Conservation (phyloP, 2,113 vertebrate genomes). For the Tricholaema leucomelas region DNA sequence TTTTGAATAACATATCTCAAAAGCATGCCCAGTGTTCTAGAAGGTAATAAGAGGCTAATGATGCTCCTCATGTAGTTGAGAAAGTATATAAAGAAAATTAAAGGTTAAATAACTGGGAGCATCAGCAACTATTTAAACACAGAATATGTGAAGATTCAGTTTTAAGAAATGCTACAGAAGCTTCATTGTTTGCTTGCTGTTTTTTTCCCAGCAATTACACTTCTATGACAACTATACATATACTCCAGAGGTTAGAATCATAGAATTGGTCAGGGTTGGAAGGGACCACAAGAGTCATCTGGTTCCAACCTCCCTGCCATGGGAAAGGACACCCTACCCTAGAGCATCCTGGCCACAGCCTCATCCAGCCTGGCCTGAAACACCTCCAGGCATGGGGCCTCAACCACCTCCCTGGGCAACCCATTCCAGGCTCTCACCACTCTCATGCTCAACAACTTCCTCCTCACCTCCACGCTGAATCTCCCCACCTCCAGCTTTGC, state of each 20-base stretch:
- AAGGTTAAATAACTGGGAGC: neutral
- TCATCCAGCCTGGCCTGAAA: too few relatives aligned
- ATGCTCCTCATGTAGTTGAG: neutral
- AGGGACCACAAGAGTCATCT: too few relatives aligned
- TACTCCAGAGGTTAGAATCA: neutral
- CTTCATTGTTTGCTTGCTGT: neutral
- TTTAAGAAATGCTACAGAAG: neutral
- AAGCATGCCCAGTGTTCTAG: neutral
- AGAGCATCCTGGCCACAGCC: too few relatives aligned
- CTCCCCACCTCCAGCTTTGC: too few relatives aligned
- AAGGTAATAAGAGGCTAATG: neutral
- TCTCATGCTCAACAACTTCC: too few relatives aligned
- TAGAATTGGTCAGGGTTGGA: too few relatives aligned
- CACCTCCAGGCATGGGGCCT: too few relatives aligned
- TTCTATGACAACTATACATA: neutral
- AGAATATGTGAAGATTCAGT: neutral
- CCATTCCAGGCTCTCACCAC: too few relatives aligned
- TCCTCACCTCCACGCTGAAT: too few relatives aligned
- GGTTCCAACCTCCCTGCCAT: too few relatives aligned
- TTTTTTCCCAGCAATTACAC: neutral
- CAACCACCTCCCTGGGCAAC: too few relatives aligned
- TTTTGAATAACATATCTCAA: neutral
- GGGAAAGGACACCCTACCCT: too few relatives aligned
- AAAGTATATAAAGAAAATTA: neutral
- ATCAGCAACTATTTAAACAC: neutral